Evolutionary conservation across 2,113 vertebrate species (phyloP), one percentile per base, ranked within the genome.

Genomic region (Neolamprologus tretocephalus): DNA sequence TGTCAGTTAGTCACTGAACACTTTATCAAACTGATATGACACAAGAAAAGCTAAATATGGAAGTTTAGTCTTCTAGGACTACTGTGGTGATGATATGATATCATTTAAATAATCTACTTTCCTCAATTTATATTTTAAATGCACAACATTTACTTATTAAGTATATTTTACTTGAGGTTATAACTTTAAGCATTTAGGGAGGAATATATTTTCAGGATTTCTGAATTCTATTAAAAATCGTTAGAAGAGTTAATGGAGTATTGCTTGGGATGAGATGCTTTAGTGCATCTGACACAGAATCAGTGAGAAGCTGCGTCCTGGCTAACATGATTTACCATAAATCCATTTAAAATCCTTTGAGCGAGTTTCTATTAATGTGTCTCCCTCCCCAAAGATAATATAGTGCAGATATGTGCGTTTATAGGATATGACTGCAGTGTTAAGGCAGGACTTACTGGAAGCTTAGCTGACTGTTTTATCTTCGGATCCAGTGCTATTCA

Each of bases 311-410:
- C 23, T 63, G 33, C 19, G 0, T 68, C 19, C 63, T 40, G n/a
- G n/a, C 3, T 71, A 16, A 71, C 35, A 6, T 23, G 66, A 26
- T 47, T 73, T 80, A 85, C 71, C 47, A 75, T 51, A 19, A 87
- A 87, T 83, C 71, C 61, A 33, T 28, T 26, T n/a, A 23, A 53
- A 90, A 86, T 83, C 89, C 82, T 78, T 49, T 79, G 45, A 85
- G 28, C 17, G 0, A 49, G 42, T 89, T 23, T 89, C 54, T 86
- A 82, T 81, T 75, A 82, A 42, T 49, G 78, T 68, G 75, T 33
- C 78, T 82, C 79, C 55, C 0, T 55, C 49, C 11, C 54, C 51
- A 68, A 45, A 42, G 57, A 85, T 47, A 61, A 82, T 82, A 68
- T 5, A 71, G 55, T 57, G 28, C 63, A 86, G 80, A 61, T 63